A percentile compares a stretch with the other conserved stretches of the same genome.
These are phyloP conservation scores for Chamaetylas fuelleborni DNA, from an alignment of 2,113 vertebrate species.

Conservation along the genomic window DNA sequence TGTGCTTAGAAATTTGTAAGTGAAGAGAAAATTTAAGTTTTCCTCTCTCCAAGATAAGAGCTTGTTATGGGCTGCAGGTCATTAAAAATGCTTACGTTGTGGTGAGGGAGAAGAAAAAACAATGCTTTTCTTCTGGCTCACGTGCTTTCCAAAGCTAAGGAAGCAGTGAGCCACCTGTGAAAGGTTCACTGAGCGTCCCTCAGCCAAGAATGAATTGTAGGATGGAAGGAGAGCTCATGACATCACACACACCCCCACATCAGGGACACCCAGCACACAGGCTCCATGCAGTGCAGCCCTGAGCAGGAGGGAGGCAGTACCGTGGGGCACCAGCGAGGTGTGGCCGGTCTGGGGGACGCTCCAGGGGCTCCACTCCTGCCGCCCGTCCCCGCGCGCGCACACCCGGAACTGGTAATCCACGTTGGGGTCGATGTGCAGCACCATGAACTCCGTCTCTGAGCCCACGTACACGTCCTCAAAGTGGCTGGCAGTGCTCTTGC, in stretches of 20 bases:
- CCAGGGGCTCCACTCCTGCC: conserved; percentile 97
- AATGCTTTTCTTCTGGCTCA: neutral
- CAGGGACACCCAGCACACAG: neutral
- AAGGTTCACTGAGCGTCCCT: neutral
- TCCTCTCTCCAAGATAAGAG: neutral
- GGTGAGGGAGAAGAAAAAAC: neutral
- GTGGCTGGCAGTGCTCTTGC: conserved; percentile 78
- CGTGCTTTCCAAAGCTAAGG: neutral
- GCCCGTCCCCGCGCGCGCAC: conserved; percentile 91
- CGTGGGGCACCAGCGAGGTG: conserved; percentile 88
- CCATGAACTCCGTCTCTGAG: conserved; percentile 86
- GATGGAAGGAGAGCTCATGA: neutral
- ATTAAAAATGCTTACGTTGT: neutral
- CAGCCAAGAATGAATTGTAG: neutral
- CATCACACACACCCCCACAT: accelerated
- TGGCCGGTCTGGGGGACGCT: conserved; percentile 85
- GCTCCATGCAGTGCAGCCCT: neutral
- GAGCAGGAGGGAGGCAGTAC: conserved; percentile 54
- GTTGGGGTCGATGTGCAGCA: conserved; percentile 89
- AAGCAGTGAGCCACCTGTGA: neutral
- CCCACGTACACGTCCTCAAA: conserved; percentile 93
- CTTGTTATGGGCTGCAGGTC: neutral
- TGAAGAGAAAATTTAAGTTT: neutral
- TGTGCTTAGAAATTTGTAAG: neutral
- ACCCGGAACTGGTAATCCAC: conserved; percentile 89